Conservation (phyloP, 2,888 invertebrate species). For the Nomada flava region DNA sequence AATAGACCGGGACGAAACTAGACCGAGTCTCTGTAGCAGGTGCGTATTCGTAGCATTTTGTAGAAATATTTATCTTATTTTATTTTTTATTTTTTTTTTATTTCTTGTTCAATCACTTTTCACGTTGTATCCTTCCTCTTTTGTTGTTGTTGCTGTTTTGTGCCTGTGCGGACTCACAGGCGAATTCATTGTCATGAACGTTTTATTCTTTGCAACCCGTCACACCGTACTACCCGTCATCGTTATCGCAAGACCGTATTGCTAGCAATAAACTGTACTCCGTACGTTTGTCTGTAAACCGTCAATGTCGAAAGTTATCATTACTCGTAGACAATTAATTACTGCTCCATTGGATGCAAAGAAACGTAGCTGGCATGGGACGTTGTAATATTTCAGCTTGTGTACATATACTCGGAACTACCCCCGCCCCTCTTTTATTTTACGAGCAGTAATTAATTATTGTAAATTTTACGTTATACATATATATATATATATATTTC, state of each 20-base stretch:
- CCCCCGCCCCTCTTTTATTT: neutral
- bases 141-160: neutral
- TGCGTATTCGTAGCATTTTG: constrained; percentile 74
- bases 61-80: constrained; percentile 51
- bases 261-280: no score
- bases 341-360: constrained; percentile 38
- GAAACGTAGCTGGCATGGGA: constrained; percentile 36
- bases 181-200: no score
- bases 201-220: no score
- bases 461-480: constrained; percentile 27
- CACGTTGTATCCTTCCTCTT: constrained; percentile 2
- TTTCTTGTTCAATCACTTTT: neutral
- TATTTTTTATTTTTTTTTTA: constrained; percentile 10
- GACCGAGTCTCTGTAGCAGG: constrained; percentile 58
- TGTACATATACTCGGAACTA: constrained; percentile 32
- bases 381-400: constrained; percentile 33
- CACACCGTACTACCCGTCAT: no score
- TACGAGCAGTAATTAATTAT: constrained; percentile 50
- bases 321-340: constrained; percentile 28
- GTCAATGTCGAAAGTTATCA: no score
- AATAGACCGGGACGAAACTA: constrained; percentile 44
- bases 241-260: no score
- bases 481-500: neutral
- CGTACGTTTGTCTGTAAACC: no score
- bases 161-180: no score